Conservation (phyloP, 1,140 invertebrate genomes). For the Diploscapter pachys region DNA sequence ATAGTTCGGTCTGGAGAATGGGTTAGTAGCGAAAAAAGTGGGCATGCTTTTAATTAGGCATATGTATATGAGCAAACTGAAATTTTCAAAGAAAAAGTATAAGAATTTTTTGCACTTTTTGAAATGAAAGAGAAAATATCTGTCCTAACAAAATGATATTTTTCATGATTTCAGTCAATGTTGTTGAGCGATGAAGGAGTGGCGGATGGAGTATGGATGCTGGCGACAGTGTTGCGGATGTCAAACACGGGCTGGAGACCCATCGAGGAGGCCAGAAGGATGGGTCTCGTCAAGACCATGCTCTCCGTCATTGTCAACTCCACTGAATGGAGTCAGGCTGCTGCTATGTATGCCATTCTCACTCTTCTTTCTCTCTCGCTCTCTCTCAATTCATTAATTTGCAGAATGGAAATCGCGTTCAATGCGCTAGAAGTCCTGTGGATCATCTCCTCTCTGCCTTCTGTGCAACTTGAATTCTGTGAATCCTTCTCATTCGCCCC, state of each 20-base stretch:
- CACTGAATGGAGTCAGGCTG: not conserved
- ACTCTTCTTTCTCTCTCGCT: not conserved
- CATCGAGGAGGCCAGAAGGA: slow-evolving; percentile 1
- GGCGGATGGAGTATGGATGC: not conserved
- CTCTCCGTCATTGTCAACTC: not conserved
- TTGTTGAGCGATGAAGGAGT: slow-evolving; percentile 2
- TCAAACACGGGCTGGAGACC: not conserved
- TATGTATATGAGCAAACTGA: not conserved
- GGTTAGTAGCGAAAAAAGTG: too few species aligned
- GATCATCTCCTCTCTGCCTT: slow-evolving; percentile 2
- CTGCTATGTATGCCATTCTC: slow-evolving; percentile 4
- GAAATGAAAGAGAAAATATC: slow-evolving; percentile 1
- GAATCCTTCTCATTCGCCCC: not conserved
- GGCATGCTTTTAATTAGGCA: not conserved
- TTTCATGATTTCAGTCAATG: not conserved
- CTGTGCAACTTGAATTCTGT: slow-evolving; percentile 12
- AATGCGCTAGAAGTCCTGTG: slow-evolving; percentile 11
- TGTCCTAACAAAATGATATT: not conserved
- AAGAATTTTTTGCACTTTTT: not conserved
- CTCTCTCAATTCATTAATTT: not conserved
- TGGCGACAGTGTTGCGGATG: not conserved
- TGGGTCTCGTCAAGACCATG: slow-evolving; percentile 4
- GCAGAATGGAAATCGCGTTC: slow-evolving; percentile 7
- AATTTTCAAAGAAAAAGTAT: slow-evolving; percentile 2
- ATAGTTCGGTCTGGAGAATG: too few species aligned